phyloP scores from a whole-genome alignment of 2,888 invertebrate genomes.

The Drosophila rellima region DNA sequence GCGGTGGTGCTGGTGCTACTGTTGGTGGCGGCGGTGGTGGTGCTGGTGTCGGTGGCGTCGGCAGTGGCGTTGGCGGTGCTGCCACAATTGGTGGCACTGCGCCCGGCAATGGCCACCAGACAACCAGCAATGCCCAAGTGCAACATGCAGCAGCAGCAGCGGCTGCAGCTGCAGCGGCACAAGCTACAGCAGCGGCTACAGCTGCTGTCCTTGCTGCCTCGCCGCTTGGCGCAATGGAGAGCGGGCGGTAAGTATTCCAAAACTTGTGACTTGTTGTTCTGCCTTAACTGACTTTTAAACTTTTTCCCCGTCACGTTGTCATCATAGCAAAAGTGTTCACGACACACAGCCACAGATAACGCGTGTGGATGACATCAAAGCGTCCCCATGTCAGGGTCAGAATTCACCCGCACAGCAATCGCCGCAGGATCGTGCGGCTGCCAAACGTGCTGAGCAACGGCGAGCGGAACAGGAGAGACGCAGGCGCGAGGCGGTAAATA shows the following conservation, averaged over 20 bases:
- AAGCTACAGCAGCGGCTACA: conserved; percentile 51
- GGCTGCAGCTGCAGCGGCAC: conserved; percentile 59
- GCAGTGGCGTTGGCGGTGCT: conserved; percentile 33
- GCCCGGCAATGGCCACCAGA: conserved; percentile 56
- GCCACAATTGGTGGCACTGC: conserved; percentile 43
- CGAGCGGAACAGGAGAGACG: conserved; percentile 96
- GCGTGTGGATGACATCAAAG: conserved; percentile 85
- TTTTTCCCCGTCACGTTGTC: too few species aligned
- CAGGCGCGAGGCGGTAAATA: conserved; percentile 95
- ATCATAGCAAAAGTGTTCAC: conserved; percentile 84
- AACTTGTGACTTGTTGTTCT: background rate
- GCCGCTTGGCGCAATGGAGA: conserved; percentile 89
- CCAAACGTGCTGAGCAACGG: conserved; percentile 93
- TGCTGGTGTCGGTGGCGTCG: conserved; percentile 26
- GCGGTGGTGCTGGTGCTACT: conserved; percentile 45
- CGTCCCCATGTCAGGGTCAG: conserved; percentile 84
- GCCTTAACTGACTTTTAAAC: background rate
- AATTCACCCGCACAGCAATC: conserved; percentile 85
- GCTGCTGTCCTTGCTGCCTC: conserved; percentile 65
- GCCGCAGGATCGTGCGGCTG: conserved; percentile 87
- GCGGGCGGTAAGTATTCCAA: conserved; percentile 80
- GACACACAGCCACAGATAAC: conserved; percentile 83
- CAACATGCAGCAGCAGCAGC: conserved; percentile 61
- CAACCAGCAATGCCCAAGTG: conserved; percentile 40
- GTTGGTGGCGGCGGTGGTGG: conserved; percentile 48